Evolutionary conservation across 2,888 invertebrate species (phyloP).

Genomic region (Apomyelois bistriatella): DNA sequence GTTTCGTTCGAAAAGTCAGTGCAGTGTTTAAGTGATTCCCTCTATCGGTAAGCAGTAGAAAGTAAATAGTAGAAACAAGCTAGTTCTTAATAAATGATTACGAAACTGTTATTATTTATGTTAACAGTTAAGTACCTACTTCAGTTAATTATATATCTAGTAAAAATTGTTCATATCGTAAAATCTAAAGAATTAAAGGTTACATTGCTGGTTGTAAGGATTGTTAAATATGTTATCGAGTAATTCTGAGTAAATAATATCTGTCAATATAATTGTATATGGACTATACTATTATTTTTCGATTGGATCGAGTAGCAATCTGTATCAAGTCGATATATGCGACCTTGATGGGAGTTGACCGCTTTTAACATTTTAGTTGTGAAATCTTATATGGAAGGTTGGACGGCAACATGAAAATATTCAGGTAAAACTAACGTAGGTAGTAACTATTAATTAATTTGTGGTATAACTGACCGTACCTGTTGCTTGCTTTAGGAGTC

Average conservation of each 20-base stretch:
- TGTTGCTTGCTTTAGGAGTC: too few species aligned
- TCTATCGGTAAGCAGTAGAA: too few species aligned
- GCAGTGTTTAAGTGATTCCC: too few species aligned
- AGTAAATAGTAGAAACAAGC: too few species aligned
- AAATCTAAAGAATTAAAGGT: constrained; percentile 8
- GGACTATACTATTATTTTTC: constrained; percentile 15
- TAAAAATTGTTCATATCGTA: background rate
- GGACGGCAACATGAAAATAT: constrained; percentile 2
- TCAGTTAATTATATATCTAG: background rate
- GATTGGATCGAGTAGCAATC: constrained; percentile 22
- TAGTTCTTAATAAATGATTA: too few species aligned
- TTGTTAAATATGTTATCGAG: constrained; percentile 1
- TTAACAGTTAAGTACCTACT: background rate
- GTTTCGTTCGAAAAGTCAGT: too few species aligned
- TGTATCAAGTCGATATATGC: constrained; percentile 18
- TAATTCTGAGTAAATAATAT: constrained; percentile 5
- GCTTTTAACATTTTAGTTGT: constrained; percentile 27
- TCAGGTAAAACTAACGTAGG: background rate
- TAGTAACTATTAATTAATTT: too few species aligned
- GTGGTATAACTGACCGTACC: too few species aligned
- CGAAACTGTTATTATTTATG: too few species aligned
- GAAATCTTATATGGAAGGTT: constrained; percentile 36
- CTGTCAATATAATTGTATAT: constrained; percentile 4
- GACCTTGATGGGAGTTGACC: constrained; percentile 31
- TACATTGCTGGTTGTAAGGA: background rate